Percentiles rank a stretch among this genome's conserved stretches.
These are phyloP conservation scores for Propithecus perrieri DNA, from an alignment of 2,797 vertebrate genomes.

Conservation along the genomic window DNA sequence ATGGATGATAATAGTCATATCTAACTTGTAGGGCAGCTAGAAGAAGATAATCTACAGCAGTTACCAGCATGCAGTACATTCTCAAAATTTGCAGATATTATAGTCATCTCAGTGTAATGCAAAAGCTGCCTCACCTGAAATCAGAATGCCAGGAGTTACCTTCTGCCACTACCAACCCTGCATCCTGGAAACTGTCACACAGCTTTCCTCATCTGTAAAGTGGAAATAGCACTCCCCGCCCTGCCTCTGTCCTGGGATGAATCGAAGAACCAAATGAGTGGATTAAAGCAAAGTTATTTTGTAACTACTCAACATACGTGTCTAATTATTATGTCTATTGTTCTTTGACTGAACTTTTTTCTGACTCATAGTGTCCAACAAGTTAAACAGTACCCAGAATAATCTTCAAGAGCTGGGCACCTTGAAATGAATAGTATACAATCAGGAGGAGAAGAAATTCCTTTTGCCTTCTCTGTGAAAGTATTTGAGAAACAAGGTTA, in stretches of 20 bases:
- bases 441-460: neutral
- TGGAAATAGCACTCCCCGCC: neutral
- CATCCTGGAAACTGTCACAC: neutral
- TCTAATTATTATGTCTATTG: rapidly evolving
- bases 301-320: neutral
- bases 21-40: neutral
- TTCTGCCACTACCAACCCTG: neutral
- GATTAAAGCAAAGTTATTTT: too few relatives aligned
- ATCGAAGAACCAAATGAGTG: neutral
- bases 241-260: neutral
- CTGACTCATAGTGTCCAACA: rapidly evolving
- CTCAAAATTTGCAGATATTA: neutral
- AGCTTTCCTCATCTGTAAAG: neutral
- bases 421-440: rapidly evolving
- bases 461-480: neutral
- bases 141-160: neutral
- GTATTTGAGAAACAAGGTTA: neutral
- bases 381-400: neutral
- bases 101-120: rapidly evolving
- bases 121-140: neutral
- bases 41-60: neutral
- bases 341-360: neutral
- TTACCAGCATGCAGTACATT: rapidly evolving
- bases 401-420: neutral
- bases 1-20: neutral